These are phyloP conservation scores for Bruchidius siliquastri DNA, from an alignment of 2,888 invertebrate genomes.

Conservation along the genomic window DNA sequence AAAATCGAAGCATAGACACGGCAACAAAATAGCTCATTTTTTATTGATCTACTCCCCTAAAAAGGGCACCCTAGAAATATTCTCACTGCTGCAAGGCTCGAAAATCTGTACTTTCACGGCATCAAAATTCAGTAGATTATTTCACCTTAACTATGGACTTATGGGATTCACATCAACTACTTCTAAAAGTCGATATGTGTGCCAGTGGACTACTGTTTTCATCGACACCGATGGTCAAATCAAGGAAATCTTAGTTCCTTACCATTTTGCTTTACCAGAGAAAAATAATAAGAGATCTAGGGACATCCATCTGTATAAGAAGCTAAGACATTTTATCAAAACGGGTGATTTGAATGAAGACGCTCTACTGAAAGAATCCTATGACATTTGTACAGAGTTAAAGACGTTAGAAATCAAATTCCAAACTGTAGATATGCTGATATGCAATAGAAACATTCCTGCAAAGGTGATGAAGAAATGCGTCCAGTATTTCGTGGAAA, in stretches of 20 bases:
- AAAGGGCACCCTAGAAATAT: conserved; percentile 88
- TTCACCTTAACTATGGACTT: conserved; percentile 77
- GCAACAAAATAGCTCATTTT: conserved; percentile 64
- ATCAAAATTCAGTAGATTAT: conserved; percentile 73
- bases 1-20: conserved; percentile 35
- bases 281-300: conserved; percentile 81
- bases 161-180: conserved; percentile 64
- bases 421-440: conserved; percentile 67
- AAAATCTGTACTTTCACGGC: conserved; percentile 89
- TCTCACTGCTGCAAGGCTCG: conserved; percentile 84
- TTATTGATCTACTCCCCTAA: conserved; percentile 90
- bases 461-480: conserved; percentile 59
- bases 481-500: conserved; percentile 43
- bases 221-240: conserved; percentile 79
- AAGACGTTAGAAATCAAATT: conserved; percentile 68
- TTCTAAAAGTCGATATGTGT: conserved; percentile 53
- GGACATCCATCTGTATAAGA: conserved; percentile 81
- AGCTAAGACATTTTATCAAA: conserved; percentile 64
- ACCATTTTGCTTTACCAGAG: conserved; percentile 84
- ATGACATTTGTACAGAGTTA: conserved; percentile 58
- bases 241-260: conserved; percentile 81
- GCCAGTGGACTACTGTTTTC: conserved; percentile 70
- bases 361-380: conserved; percentile 52
- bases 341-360: conserved; percentile 49
- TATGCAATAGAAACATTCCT: conserved; percentile 59